A percentile compares a stretch with the other conserved stretches of the same genome.
phyloP scores from a whole-genome alignment of 2,797 vertebrate genomes.

The Bovichtus diacanthus region DNA sequence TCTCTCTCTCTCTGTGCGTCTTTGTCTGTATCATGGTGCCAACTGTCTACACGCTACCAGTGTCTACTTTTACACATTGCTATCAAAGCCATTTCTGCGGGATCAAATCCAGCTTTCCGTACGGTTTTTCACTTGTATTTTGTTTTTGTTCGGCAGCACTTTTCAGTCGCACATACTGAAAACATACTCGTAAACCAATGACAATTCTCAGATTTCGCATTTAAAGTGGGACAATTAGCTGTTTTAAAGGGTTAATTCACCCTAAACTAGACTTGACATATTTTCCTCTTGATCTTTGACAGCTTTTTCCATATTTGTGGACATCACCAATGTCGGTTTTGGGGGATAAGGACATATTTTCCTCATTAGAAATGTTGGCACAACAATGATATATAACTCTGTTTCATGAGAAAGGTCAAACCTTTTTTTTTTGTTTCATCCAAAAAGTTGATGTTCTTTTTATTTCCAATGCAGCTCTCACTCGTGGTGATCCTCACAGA shows the following conservation, averaged over 20 bases:
- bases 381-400: constrained; percentile 37
- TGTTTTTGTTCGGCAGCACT: constrained; percentile 15
- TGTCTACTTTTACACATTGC: constrained; percentile 78
- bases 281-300: constrained; percentile 56
- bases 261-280: constrained; percentile 43
- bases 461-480: constrained; percentile 35
- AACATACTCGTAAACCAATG: neutral
- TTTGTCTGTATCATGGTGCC: constrained; percentile 75
- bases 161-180: constrained; percentile 15
- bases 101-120: constrained; percentile 54
- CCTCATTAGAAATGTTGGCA: constrained; percentile 60
- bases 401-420: constrained; percentile 56
- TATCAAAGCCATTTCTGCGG: constrained; percentile 72
- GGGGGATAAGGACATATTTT: constrained; percentile 66
- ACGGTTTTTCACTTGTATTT: constrained; percentile 19
- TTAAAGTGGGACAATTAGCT: constrained; percentile 10
- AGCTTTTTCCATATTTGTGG: constrained; percentile 50
- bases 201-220: neutral
- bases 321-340: constrained; percentile 53
- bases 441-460: constrained; percentile 39
- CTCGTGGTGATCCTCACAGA: neutral
- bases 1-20: constrained; percentile 43
- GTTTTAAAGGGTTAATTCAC: constrained; percentile 45
- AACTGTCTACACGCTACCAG: constrained; percentile 82
- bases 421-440: constrained; percentile 36